Evolutionary conservation across 1,140 invertebrate species (phyloP).

Genomic region (Drosophila carrolli): DNA sequence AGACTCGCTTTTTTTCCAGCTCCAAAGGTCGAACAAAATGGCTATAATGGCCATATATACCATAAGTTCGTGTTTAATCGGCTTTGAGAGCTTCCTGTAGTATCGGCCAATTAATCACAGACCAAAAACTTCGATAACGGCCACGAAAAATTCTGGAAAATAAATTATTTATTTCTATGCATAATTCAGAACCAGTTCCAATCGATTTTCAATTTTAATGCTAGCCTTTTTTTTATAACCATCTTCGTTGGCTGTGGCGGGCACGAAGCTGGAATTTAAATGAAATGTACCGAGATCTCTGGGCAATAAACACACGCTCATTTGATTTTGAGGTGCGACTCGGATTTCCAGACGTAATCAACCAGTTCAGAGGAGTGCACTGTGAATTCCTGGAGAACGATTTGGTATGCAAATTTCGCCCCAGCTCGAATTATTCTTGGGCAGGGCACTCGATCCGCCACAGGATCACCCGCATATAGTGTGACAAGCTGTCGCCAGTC

Average conservation of each 20-base stretch:
- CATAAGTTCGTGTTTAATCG: conserved; percentile 11
- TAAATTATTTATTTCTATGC: conserved; percentile 43
- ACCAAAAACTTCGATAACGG: conserved; percentile 21
- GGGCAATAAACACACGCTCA: conserved; percentile 20
- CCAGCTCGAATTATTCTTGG: conserved; percentile 1
- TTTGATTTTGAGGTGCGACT: conserved; percentile 45
- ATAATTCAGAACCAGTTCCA: conserved; percentile 53
- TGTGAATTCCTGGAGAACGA: conserved; percentile 33
- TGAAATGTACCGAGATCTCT: conserved; percentile 34
- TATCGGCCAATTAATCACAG: conserved; percentile 36
- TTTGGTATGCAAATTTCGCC: conserved; percentile 34
- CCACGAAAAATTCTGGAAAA: conserved; percentile 41
- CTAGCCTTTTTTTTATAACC: conserved; percentile 17
- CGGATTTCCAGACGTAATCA: conserved; percentile 48
- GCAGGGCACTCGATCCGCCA: neutral
- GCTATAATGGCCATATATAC: neutral
- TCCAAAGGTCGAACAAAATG: conserved; percentile 17
- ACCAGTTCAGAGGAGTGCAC: conserved; percentile 36
- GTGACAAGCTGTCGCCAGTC: conserved; percentile 44
- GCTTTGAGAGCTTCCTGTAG: conserved; percentile 35
- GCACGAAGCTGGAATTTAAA: conserved; percentile 49
- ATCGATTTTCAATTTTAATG: conserved; percentile 51
- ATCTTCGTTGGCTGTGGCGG: conserved; percentile 20
- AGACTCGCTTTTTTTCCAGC: conserved; percentile 13
- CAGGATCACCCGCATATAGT: conserved; percentile 25